These are phyloP conservation scores for Drosophila sp. DNA, from an alignment of 1,140 invertebrate genomes.

Conservation along the genomic window DNA sequence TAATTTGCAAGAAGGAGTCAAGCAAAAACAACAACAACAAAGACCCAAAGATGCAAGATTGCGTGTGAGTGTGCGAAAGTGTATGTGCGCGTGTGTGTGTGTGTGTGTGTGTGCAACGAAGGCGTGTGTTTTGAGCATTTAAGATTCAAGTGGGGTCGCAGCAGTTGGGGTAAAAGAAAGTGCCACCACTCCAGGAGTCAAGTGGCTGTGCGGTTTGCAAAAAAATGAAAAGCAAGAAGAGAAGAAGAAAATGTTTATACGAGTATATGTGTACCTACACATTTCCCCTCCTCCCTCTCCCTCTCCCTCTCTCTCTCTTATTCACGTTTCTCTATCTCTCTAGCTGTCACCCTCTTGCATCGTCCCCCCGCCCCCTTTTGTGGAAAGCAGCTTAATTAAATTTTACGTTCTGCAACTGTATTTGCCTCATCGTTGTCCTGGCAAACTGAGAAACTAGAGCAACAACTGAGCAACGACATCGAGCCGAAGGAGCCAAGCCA, in stretches of 20 bases:
- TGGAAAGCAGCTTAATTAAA: slow-evolving; percentile 21
- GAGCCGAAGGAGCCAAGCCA: neutral
- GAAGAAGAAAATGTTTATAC: neutral
- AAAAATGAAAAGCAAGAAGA: neutral
- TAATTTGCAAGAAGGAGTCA: slow-evolving; percentile 7
- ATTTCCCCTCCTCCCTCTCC: neutral
- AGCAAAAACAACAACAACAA: slow-evolving; percentile 3
- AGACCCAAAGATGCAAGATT: neutral
- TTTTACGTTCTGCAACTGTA: slow-evolving; percentile 18
- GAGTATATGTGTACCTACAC: neutral
- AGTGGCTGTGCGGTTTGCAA: slow-evolving; percentile 10
- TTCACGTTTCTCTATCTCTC: neutral
- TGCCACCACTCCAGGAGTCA: slow-evolving; percentile 17
- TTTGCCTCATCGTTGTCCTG: neutral
- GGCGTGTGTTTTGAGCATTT: slow-evolving; percentile 19
- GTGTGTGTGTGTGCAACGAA: slow-evolving; percentile 3
- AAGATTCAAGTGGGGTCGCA: slow-evolving; percentile 4
- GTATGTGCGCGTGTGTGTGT: neutral
- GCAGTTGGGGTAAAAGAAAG: slow-evolving; percentile 10
- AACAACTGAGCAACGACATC: slow-evolving; percentile 16
- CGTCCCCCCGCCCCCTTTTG: neutral
- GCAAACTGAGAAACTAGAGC: slow-evolving; percentile 9
- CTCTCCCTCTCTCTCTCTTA: too few relatives aligned
- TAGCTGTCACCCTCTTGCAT: neutral
- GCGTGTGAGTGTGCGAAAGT: neutral